These are phyloP conservation scores for Micrasema minimum DNA, from an alignment of 1,140 invertebrate genomes.

Conservation along the genomic window DNA sequence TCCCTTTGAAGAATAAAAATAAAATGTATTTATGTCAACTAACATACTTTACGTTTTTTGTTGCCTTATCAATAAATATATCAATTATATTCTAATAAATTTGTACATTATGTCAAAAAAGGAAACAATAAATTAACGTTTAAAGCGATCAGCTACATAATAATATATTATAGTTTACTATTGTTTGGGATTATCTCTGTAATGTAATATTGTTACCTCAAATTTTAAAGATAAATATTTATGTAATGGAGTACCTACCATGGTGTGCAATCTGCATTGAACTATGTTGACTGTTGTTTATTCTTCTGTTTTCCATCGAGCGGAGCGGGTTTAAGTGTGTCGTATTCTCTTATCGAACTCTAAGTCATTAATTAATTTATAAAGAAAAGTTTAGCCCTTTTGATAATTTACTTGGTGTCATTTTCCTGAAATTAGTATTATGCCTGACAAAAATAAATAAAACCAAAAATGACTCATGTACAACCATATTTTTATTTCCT, in stretches of 20 bases:
- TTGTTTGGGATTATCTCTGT: not conserved
- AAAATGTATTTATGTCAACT: no score
- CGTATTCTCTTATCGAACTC: constrained; percentile 5
- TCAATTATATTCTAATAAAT: constrained; percentile 15
- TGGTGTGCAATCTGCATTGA: constrained; percentile 31
- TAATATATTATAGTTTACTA: not conserved
- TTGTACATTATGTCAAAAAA: constrained; percentile 1
- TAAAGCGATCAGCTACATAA: constrained; percentile 10
- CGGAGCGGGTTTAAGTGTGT: constrained; percentile 15
- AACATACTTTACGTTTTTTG: not conserved
- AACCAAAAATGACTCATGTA: no score
- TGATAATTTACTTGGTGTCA: not conserved
- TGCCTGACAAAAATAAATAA: no score
- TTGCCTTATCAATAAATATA: constrained; percentile 17
- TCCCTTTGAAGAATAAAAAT: no score
- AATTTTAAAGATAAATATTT: constrained; percentile 8
- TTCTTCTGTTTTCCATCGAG: constrained; percentile 3
- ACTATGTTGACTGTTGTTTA: not conserved
- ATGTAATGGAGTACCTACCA: not conserved
- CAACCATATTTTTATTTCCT: not conserved
- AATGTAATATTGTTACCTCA: not conserved
- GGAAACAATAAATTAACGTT: not conserved
- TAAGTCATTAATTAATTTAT: constrained; percentile 22
- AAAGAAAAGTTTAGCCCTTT: constrained; percentile 3
- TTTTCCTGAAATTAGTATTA: not conserved